Evolutionary conservation across 2,888 invertebrate genomes (phyloP), one percentile per base, ranked within the genome.

Genomic region (Eurytoma californica): DNA sequence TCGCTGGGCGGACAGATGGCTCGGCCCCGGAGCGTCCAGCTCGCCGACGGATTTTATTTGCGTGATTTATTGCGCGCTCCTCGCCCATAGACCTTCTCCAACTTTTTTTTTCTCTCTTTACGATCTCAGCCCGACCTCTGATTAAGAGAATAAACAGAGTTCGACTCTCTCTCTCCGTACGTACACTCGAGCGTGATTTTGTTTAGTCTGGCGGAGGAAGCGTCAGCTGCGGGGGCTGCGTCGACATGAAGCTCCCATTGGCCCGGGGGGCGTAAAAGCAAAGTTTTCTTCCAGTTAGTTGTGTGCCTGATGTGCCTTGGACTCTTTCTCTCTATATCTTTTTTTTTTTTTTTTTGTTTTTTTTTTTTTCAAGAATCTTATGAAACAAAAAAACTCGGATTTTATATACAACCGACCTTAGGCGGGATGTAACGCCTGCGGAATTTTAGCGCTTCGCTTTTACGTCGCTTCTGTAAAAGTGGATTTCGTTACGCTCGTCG

Each of bases 31-130:
- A 58, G 53, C 16, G 53, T 68, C 68, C 63, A 57, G 61, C 61
- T 28, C 53, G 53, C 18, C 39, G 12, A 9, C 24, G 51, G 65
- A 72, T 60, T 77, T 77, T 72, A 77, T 77, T 77, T 68, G 49
- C 60, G 72, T 77, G 72, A 77, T 77, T 72, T 77, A 77, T 77
- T 57, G 67, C 47, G 13, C 72, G 24, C 20, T 13, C 28, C 28
- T 24, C 47, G 49, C 24, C 24, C 24, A 24, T 24, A 24, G 24
- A 24, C 24, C 24, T 73, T 57, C 20, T 24, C 61, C 30, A 16
- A 4, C 60, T 2, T 24, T 30, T 7, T 3, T n/a, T 30, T 28
- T 5, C 61, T 61, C 9, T 30, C 60, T 75, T 69, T 63, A 69
- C 60, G 60, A 66, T 49, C n/a, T 0, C 12, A 58, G 53, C 16